Base-by-base conservation (phyloP, 2,888 invertebrate species). In the Pandemis cinnamomeana region DNA sequence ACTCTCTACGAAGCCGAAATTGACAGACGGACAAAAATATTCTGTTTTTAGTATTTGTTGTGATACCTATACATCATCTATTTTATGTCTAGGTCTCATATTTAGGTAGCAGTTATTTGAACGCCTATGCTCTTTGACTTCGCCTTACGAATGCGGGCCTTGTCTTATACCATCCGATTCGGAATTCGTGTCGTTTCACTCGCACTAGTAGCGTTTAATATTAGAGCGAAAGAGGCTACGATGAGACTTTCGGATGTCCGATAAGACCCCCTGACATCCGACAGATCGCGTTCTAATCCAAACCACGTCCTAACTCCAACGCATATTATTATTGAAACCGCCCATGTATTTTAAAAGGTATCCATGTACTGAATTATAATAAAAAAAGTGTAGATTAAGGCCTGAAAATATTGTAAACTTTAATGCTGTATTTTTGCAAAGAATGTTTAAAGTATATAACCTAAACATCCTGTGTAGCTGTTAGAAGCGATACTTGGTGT, bases 371-470 rank as follows among this genome's bases (percentile, higher is more conserved):
- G 82, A 82, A 72, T 75, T 72, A 72, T 77, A 72, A 74, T 75
- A 68, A 76, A 64, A 72, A 51, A 53, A 53, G 48, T 36, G 66
- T 75, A 71, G 67, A 27, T 6, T 77, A 77, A 78, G 77, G 76
- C 77, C 75, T 76, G 78, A 71, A 68, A 81, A 81, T 71, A 78
- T 78, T 84, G 80, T 81, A 55, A 71, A 64, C 69, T 77, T 67
- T 78, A 82, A 81, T 82, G 88, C 90, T 89, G 90, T 92, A 91
- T 91, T 92, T 92, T 92, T 92, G 92, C 92, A 91, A 87, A 85
- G 82, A 79, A 75, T 72, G 81, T 79, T 81, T 79, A 81, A 72
- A 66, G 55, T n/a, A 60, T 67, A 60, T 67, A 36, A 46, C 66
- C 51, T 74, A 55, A 60, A 7, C 53, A 74, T 48, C 64, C 69